phyloP scores from a whole-genome alignment of 2,113 vertebrate species.

The Pomatostomus ruficeps region DNA sequence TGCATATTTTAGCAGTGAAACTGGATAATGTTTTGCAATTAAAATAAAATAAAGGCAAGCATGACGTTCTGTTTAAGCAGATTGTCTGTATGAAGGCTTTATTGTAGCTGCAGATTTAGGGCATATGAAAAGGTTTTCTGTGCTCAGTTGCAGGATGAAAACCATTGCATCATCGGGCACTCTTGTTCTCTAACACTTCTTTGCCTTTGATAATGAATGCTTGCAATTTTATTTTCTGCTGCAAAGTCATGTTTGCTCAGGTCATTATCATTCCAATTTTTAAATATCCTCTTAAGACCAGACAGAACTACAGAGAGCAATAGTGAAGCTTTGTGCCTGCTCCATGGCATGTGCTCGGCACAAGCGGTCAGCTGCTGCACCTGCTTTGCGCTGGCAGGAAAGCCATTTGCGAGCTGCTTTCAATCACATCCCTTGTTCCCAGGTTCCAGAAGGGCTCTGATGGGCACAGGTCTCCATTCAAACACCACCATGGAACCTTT shows the following conservation, averaged over 20 bases:
- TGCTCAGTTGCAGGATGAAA: constrained; percentile 70
- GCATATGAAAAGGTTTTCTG: constrained; percentile 80
- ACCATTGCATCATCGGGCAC: constrained; percentile 71
- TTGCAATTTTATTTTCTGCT: constrained; percentile 67
- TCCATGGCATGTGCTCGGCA: neutral
- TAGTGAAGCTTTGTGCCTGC: constrained; percentile 42
- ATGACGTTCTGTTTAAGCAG: constrained; percentile 67
- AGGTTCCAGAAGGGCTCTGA: neutral
- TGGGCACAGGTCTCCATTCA: neutral
- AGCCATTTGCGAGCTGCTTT: neutral
- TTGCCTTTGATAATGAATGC: constrained; percentile 63
- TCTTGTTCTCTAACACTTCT: constrained; percentile 68
- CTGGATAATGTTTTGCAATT: constrained; percentile 59
- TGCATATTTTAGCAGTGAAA: constrained; percentile 47
- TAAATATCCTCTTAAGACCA: constrained; percentile 17
- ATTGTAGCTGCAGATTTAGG: constrained; percentile 73
- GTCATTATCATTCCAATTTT: constrained; percentile 56
- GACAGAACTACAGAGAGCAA: constrained; percentile 34
- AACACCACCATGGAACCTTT: neutral
- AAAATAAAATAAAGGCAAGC: constrained; percentile 67
- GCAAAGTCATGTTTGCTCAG: constrained; percentile 63
- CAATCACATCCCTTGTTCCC: neutral
- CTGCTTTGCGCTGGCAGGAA: neutral
- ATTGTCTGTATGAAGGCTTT: constrained; percentile 69
- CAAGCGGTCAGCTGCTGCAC: constrained; percentile 21